Percentiles rank a stretch among this genome's conserved stretches.
Conservation (phyloP, 2,888 invertebrate species). For the Torymus aiolomorphi region DNA sequence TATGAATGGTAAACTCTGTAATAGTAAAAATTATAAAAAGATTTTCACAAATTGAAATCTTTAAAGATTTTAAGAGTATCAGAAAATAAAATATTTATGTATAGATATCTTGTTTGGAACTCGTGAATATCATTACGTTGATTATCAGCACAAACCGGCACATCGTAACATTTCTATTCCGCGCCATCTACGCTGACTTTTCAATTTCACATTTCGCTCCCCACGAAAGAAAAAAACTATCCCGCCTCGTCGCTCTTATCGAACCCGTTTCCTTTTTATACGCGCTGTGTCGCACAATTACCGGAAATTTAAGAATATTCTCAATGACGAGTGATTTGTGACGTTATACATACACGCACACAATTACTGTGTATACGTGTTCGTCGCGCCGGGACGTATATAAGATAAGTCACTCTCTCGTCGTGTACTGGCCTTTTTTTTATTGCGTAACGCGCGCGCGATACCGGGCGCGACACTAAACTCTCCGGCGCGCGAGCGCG, state of each 20-base stretch:
- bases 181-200: neutral
- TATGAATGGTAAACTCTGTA: no score
- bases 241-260: neutral
- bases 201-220: neutral
- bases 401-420: conserved; percentile 14
- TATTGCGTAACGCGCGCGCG: conserved; percentile 30
- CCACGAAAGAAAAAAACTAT: neutral
- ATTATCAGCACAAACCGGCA: no score
- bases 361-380: no score
- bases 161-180: no score
- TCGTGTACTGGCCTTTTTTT: neutral
- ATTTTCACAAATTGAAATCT: no score
- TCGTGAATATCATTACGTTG: no score
- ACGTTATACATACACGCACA: no score
- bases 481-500: neutral
- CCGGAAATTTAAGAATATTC: conserved; percentile 44
- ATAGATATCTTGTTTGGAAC: no score
- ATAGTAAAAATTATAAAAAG: no score
- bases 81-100: no score
- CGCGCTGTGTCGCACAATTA: conserved; percentile 9
- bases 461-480: neutral
- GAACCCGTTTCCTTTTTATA: conserved; percentile 6
- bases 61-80: no score
- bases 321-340: conserved; percentile 24
- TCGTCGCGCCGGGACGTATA: neutral